Evolutionary conservation across 2,113 vertebrate species (phyloP).

Genomic region (Phycodurus eques): DNA sequence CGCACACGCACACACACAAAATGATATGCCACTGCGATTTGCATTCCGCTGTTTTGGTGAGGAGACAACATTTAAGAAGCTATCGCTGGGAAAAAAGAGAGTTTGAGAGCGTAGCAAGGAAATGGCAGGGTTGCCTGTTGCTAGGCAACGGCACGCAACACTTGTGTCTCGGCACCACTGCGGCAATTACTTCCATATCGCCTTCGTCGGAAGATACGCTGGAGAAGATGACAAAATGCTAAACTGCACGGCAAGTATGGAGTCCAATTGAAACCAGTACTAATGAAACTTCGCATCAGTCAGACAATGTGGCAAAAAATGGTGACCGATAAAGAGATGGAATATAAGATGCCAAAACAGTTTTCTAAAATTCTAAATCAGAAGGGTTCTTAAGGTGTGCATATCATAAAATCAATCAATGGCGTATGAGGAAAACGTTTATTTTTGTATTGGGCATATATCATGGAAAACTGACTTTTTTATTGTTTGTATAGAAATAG

Average conservation of each 20-base stretch:
- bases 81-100: constrained; percentile 3
- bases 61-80: constrained; percentile 20
- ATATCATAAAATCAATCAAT: too few species aligned
- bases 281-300: not conserved
- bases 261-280: not conserved
- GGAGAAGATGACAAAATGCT: not conserved
- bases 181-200: constrained; percentile 23
- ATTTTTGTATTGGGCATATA: too few species aligned
- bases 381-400: not conserved
- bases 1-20: constrained; percentile 8
- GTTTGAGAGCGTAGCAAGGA: constrained; percentile 8
- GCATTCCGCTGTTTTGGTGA: constrained; percentile 25
- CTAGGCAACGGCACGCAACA: constrained; percentile 18
- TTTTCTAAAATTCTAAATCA: not conserved
- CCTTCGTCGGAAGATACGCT: not conserved
- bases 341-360: not conserved
- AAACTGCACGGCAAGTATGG: not conserved
- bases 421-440: too few species aligned
- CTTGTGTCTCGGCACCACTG: constrained; percentile 6
- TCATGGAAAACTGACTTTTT: too few species aligned
- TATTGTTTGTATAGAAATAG: too few species aligned
- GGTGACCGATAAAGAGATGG: not conserved
- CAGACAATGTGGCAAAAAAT: not conserved
- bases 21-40: constrained; percentile 18
- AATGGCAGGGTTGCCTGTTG: constrained; percentile 38